A percentile compares a stretch with the other conserved stretches of the same genome.
Evolutionary conservation across 2,797 vertebrate genomes (phyloP).

Genomic region (Sebastes cheni): DNA sequence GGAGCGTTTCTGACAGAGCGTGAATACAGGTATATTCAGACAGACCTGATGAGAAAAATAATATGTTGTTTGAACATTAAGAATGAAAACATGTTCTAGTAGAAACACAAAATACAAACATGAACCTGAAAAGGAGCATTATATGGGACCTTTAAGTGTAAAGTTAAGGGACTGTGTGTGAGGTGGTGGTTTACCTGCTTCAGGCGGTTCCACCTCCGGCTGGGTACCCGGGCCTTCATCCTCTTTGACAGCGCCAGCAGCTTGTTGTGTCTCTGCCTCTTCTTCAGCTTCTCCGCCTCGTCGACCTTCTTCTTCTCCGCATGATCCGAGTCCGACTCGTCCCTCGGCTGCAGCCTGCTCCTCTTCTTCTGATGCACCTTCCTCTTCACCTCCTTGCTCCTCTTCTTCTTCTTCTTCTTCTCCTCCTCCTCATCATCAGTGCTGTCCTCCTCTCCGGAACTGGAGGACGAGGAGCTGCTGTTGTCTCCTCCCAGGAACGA

Average conservation of each 20-base stretch:
- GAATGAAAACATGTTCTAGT: too few relatives aligned
- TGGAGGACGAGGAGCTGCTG: conserved; percentile 72
- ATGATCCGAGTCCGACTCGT: conserved; percentile 75
- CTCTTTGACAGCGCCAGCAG: conserved; percentile 75
- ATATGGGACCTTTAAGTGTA: too few relatives aligned
- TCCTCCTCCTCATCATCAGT: conserved; percentile 8
- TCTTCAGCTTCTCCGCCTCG: conserved; percentile 71
- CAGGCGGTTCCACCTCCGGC: conserved; percentile 63
- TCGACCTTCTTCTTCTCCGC: conserved; percentile 62
- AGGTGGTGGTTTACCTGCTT: conserved; percentile 52
- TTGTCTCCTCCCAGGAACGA: conserved; percentile 69
- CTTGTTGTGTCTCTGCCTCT: conserved; percentile 75
- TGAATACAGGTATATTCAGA: too few relatives aligned
- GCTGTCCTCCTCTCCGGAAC: conserved; percentile 22
- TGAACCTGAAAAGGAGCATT: too few relatives aligned
- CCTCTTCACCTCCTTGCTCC: conserved; percentile 43
- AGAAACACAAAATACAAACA: too few relatives aligned
- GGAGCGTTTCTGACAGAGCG: too few relatives aligned
- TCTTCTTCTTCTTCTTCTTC: conserved; percentile 57
- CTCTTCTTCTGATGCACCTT: conserved; percentile 64
- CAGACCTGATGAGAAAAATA: too few relatives aligned
- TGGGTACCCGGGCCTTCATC: conserved; percentile 75
- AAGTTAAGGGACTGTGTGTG: background rate
- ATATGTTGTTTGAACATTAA: too few relatives aligned
- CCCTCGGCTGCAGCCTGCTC: conserved; percentile 66